Evolutionary conservation across 2,113 vertebrate species (phyloP).

Genomic region (Plectropomus leopardus): DNA sequence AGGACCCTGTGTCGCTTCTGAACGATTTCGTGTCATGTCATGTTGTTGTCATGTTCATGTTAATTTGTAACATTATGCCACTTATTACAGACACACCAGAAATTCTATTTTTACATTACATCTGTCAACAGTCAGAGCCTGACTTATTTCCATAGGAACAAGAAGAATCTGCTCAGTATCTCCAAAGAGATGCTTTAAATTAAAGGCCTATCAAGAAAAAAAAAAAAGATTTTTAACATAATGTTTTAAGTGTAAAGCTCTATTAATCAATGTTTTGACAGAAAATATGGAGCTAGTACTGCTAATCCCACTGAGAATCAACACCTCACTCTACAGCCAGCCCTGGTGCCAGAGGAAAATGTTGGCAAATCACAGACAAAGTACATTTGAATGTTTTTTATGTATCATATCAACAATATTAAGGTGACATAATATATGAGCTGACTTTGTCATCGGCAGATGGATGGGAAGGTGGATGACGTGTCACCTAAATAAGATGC

Average conservation of each 20-base stretch:
- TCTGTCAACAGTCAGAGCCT: background rate
- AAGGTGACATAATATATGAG: too few relatives aligned
- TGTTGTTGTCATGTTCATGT: too few relatives aligned
- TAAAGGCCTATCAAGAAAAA: background rate
- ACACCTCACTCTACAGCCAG: background rate
- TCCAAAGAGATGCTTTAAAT: background rate
- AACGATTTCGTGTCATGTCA: too few relatives aligned
- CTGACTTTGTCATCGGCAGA: too few relatives aligned
- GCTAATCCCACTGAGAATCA: slow-evolving; percentile 4
- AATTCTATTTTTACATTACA: slow-evolving; percentile 50
- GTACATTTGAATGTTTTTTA: too few relatives aligned
- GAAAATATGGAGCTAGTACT: background rate
- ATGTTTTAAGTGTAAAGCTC: slow-evolving; percentile 15
- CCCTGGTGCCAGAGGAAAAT: too few relatives aligned
- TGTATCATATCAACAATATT: too few relatives aligned
- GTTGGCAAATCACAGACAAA: too few relatives aligned
- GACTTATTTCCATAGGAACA: slow-evolving; percentile 55
- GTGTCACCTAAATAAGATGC: too few relatives aligned
- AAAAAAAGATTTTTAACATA: background rate
- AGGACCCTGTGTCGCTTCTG: slow-evolving; percentile 17
- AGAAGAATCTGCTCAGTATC: slow-evolving; percentile 17
- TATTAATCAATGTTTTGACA: background rate
- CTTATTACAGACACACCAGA: slow-evolving; percentile 32
- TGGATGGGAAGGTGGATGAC: too few relatives aligned
- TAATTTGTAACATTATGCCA: slow-evolving; percentile 26